phyloP scores from a whole-genome alignment of 1,140 invertebrate genomes.

The Papilio xuthus region DNA sequence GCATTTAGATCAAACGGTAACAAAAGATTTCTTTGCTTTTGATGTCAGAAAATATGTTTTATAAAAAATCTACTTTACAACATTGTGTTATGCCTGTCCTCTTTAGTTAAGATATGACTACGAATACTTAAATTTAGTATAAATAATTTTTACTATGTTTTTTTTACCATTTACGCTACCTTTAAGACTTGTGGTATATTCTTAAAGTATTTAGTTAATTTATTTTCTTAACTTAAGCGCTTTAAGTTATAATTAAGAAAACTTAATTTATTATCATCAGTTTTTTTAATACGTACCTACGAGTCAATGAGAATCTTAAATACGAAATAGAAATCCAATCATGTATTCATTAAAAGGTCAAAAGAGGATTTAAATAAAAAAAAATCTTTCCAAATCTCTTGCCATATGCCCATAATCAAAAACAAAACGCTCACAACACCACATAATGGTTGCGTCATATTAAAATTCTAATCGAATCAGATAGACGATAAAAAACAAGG shows the following conservation, averaged over 20 bases:
- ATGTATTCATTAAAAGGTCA: constrained; percentile 9
- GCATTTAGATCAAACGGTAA: constrained; percentile 32
- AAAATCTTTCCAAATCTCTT: background rate
- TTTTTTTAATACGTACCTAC: background rate
- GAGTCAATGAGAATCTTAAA: background rate
- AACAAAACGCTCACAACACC: constrained; percentile 23
- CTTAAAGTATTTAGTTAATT: too few species aligned
- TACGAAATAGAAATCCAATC: background rate
- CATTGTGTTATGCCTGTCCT: background rate
- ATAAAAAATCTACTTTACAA: background rate
- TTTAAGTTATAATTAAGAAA: background rate
- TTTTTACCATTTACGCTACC: too few species aligned
- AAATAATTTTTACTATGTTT: too few species aligned
- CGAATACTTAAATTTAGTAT: background rate
- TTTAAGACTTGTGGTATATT: too few species aligned
- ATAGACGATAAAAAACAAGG: constrained; percentile 55
- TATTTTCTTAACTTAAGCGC: too few species aligned
- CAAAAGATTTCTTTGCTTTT: constrained; percentile 16
- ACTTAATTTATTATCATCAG: too few species aligned
- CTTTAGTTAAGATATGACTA: background rate
- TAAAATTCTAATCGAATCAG: constrained; percentile 62
- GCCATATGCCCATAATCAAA: constrained; percentile 1
- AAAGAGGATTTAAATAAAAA: background rate
- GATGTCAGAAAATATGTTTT: constrained; percentile 5
- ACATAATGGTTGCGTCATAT: constrained; percentile 52